Evolutionary conservation across 2,113 vertebrate genomes (phyloP), one percentile per base, ranked within the genome.

Genomic region (Elephantulus edwardii): DNA sequence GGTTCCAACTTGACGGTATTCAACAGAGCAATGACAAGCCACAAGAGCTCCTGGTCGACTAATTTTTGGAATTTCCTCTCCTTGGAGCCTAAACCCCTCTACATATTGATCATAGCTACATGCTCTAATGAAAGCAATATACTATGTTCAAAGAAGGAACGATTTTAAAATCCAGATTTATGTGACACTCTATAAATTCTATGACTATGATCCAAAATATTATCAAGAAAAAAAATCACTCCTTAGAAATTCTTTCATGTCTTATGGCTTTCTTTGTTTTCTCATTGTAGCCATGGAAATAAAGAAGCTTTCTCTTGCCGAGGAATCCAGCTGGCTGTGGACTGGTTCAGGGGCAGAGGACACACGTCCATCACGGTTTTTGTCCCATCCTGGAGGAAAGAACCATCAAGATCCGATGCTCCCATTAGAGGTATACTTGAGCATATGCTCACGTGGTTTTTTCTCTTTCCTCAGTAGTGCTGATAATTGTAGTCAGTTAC

Each of bases 311-410:
- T 99, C 90, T 99, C 99, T 1, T 99, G 99, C 95, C 98, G 98
- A 86, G 99, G 98, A 50, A 98, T 99, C 88, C 98, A 98, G 95
- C 97, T 99, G 96, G 99, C 98, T 0, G 98, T 99, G 91, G 97
- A 98, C 94, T 99, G 99, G 99, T 99, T 99, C 96, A 97, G 97
- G 96, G 96, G 98, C 46, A 97, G 98, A 94, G 98, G 98, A 8
- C 97, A 99, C 87, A 97, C 97, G 0, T 97, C 98, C 97, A 98
- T 99, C 97, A 99, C 98, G 0, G 98, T 98, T 83, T 99, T 99
- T 78, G 98, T 99, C 3, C 98, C 99, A 1, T 97, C 98, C 86
- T 99, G 99, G 98, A 98, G 99, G 96, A 99, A 98, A 95, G 98
- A 98, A 24, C 97, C 97, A 40, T 94, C 98, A 0, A 97, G 98